Base-by-base conservation (phyloP, 2,888 invertebrate species). In the Thymelicus sylvestris region DNA sequence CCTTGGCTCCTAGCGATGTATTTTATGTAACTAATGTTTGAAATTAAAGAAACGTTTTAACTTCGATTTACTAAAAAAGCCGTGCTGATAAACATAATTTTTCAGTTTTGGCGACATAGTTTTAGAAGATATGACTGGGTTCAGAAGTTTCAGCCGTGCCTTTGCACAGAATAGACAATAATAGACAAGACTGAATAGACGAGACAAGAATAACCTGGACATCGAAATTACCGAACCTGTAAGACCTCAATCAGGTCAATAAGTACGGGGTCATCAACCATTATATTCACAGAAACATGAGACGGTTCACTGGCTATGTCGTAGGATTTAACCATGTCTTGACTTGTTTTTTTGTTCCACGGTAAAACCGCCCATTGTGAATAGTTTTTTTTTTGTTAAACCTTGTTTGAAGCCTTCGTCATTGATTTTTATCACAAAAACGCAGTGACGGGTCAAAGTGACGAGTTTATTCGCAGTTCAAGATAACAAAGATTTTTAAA, bases 341-440 rank as follows among this genome's bases (percentile, higher is more conserved):
- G 44, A 19, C 61, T 12, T 19, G 2, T 41, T 61, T 61, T 61
- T 44, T 44, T 15, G 4, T 4, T 5, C 7, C 61, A 39, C 38
- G 39, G 39, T 39, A 60, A 61, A 61, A n/a, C 41, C 50, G 10
- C 15, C 41, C 38, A 61, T 44, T 19, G 41, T 59, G 31, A 57
- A 57, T 31, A 57, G 15, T 15, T 19, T 41, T 61, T 19, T 41
- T 61, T 61, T 61, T 44, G 12, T 19, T 10, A 15, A 41, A 61
- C 61, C 61, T 41, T 61, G 61, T 44, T 5, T 24, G 39, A 44
- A 61, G 41, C 1, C 39, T 39, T 19, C 44, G 61, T 44, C 44
- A 61, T 61, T 61, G 61, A 44, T 10, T 44, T 61, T 61, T 61
- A 39, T 60, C 6, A 6, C 12, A 60, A 38, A 60, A 52, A 59